A percentile compares a stretch with the other conserved stretches of the same genome.
Evolutionary conservation across 2,888 invertebrate species (phyloP).

Genomic region (Acrobasis repandana): DNA sequence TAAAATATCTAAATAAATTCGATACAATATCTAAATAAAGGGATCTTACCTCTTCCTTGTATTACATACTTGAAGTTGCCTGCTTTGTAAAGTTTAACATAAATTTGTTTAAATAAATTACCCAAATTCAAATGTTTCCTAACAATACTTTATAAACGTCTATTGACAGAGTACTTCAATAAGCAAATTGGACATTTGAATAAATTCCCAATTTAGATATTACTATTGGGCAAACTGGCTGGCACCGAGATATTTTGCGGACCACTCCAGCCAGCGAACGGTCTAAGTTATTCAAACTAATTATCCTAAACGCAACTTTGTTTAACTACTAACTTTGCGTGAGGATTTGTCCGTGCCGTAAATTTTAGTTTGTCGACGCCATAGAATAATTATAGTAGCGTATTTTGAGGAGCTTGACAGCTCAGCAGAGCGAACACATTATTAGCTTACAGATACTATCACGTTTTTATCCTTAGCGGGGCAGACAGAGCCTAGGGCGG

Average conservation of each 20-base stretch:
- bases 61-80: no score
- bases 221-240: constrained; percentile 15
- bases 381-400: neutral
- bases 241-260: constrained; percentile 14
- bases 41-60: no score
- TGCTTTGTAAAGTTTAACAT: no score
- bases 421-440: neutral
- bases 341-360: constrained; percentile 9
- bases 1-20: no score
- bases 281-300: constrained; percentile 23
- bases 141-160: neutral
- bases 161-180: neutral
- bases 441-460: no score
- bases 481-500: no score
- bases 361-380: constrained; percentile 9
- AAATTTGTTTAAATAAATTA: no score
- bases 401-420: no score
- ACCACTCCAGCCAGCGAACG: constrained; percentile 6
- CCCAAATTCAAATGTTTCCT: no score
- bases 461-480: no score
- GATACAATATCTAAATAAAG: no score
- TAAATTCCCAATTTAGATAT: constrained; percentile 21
- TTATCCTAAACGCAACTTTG: constrained; percentile 19
- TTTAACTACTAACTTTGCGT: constrained; percentile 17
- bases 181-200: constrained; percentile 7